phyloP scores from a whole-genome alignment of 1,140 invertebrate species.

The Phenacoccus solenopsis region DNA sequence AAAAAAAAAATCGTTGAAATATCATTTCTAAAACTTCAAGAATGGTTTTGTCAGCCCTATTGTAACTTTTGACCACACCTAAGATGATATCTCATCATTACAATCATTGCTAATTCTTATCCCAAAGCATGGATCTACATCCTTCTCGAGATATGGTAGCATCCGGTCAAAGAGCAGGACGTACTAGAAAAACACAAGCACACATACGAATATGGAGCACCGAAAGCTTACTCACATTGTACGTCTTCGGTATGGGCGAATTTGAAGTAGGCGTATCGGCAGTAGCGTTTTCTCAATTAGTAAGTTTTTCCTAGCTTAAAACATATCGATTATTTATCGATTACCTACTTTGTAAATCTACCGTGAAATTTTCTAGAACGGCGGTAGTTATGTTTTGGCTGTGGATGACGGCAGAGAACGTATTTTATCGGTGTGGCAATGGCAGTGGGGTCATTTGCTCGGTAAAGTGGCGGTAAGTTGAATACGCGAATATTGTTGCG shows the following conservation, averaged over 20 bases:
- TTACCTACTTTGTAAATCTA: background rate
- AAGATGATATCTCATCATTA: too few relatives aligned
- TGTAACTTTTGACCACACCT: too few relatives aligned
- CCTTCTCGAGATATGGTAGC: slow-evolving; percentile 81
- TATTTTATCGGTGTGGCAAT: slow-evolving; percentile 77
- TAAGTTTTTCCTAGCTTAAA: slow-evolving; percentile 32
- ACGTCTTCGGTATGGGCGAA: slow-evolving; percentile 83
- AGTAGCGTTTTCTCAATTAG: slow-evolving; percentile 77
- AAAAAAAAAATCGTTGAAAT: too few relatives aligned
- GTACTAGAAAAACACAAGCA: slow-evolving; percentile 70
- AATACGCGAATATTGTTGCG: background rate
- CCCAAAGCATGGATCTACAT: slow-evolving; percentile 60
- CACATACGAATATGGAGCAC: slow-evolving; percentile 91
- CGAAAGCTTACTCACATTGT: slow-evolving; percentile 76
- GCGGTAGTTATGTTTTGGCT: slow-evolving; percentile 73
- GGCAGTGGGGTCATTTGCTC: slow-evolving; percentile 76
- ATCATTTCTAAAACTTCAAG: background rate
- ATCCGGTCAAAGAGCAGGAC: slow-evolving; percentile 71
- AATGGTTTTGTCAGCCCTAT: background rate
- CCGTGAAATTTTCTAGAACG: slow-evolving; percentile 48
- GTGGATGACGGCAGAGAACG: slow-evolving; percentile 74
- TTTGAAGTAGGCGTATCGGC: slow-evolving; percentile 80
- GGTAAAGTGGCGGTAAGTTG: slow-evolving; percentile 79
- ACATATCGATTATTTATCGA: background rate
- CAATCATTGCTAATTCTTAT: background rate